These are phyloP conservation scores for Priocnemis perturbator DNA, from an alignment of 2,888 invertebrate species.

Conservation along the genomic window DNA sequence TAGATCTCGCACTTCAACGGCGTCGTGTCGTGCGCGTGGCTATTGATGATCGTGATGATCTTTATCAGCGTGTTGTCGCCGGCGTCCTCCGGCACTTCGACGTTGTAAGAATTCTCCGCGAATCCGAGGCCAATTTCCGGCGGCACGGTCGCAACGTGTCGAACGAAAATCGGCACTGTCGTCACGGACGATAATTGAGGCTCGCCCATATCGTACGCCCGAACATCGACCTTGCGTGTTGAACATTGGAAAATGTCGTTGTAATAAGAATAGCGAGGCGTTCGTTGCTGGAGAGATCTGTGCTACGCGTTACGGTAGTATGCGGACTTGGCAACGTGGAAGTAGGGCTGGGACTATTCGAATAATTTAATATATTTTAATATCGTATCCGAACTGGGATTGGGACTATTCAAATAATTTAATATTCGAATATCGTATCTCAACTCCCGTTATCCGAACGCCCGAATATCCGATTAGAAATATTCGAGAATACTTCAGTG, in stretches of 20 bases:
- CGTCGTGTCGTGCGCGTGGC: conserved; percentile 81
- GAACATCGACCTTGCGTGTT: conserved; percentile 83
- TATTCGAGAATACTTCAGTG: no score
- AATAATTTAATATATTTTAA: no score
- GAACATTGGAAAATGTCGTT: conserved; percentile 13
- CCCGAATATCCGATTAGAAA: no score
- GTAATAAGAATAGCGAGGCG: background rate
- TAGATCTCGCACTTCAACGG: conserved; percentile 88
- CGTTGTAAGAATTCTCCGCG: conserved; percentile 89
- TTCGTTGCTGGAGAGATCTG: no score
- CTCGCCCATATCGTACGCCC: conserved; percentile 91
- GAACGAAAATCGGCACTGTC: conserved; percentile 88
- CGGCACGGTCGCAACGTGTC: conserved; percentile 85
- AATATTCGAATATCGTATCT: no score
- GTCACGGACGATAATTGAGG: conserved; percentile 89
- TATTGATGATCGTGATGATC: conserved; percentile 85
- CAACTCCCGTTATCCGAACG: no score
- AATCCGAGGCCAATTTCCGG: conserved; percentile 89
- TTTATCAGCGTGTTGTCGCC: conserved; percentile 82
- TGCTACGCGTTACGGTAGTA: no score
- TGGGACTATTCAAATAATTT: no score
- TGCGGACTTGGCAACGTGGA: no score
- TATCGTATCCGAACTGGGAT: no score
- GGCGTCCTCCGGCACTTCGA: conserved; percentile 88
- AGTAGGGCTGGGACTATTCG: no score